Evolutionary conservation across 2,888 invertebrate genomes (phyloP).

Genomic region (Macaria liturata): DNA sequence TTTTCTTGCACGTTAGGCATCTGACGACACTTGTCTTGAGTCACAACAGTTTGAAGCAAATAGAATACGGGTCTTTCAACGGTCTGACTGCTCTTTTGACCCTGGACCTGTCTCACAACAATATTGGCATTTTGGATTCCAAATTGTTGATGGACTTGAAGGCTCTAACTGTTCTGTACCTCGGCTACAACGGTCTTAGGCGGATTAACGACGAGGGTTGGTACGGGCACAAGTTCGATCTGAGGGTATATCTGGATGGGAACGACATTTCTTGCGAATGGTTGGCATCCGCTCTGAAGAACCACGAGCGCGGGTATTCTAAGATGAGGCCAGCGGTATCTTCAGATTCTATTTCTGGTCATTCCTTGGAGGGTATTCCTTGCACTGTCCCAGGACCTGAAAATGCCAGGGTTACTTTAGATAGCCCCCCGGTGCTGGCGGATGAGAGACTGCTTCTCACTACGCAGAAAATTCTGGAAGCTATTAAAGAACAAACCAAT

Average conservation of each 20-base stretch:
- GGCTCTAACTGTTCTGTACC: conserved; percentile 49
- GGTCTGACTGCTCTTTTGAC: conserved; percentile 50
- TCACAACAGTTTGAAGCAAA: conserved; percentile 50
- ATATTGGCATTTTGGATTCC: conserved; percentile 56
- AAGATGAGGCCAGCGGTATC: conserved; percentile 58
- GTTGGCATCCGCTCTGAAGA: conserved; percentile 57
- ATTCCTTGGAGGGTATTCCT: conserved; percentile 66
- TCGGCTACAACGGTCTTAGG: conserved; percentile 56
- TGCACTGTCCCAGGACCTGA: conserved; percentile 45
- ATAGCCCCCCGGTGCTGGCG: conserved; percentile 29
- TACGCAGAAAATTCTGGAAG: conserved; percentile 66
- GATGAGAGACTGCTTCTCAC: conserved; percentile 65
- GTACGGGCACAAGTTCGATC: conserved; percentile 54
- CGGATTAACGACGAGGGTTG: conserved; percentile 58
- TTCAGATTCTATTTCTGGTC: conserved; percentile 32
- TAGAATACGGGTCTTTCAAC: conserved; percentile 64
- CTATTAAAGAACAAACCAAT: conserved; percentile 62
- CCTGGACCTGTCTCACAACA: conserved; percentile 55
- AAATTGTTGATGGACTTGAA: conserved; percentile 64
- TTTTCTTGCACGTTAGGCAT: conserved; percentile 51
- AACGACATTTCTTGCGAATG: conserved; percentile 67
- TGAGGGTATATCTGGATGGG: conserved; percentile 62
- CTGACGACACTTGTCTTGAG: conserved; percentile 57
- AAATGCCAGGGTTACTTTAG: conserved; percentile 1
- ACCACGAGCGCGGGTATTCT: conserved; percentile 64